A percentile compares a stretch with the other conserved stretches of the same genome.
These are phyloP conservation scores for Synanthedon andrenaeformis DNA, from an alignment of 2,888 invertebrate species.

Conservation along the genomic window DNA sequence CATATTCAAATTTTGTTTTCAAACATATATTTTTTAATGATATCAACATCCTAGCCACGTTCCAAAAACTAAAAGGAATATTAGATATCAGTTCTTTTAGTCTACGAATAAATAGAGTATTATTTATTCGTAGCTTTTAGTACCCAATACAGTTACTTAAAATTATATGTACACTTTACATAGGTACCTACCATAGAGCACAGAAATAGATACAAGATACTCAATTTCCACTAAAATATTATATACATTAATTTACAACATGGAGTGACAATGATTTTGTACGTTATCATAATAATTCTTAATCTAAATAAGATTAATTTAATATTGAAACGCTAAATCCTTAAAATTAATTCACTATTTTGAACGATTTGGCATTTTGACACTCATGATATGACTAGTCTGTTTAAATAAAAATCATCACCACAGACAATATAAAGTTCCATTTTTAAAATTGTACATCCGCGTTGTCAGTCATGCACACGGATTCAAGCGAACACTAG, in stretches of 20 bases:
- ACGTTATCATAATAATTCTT: conserved; percentile 32
- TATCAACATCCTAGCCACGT: too few relatives aligned
- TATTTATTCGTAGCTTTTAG: too few relatives aligned
- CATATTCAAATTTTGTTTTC: too few relatives aligned
- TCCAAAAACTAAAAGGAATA: neutral
- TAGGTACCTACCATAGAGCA: conserved; percentile 12
- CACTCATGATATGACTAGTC: conserved; percentile 21
- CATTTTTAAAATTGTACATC: conserved; percentile 20
- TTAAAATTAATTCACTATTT: conserved; percentile 1
- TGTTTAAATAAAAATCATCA: conserved; percentile 3
- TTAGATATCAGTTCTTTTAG: conserved; percentile 27
- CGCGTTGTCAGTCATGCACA: conserved; percentile 27
- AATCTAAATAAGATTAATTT: neutral
- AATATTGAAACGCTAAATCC: neutral
- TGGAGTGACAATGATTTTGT: conserved; percentile 57
- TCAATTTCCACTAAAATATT: conserved; percentile 31
- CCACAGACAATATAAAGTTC: neutral
- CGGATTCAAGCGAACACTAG: conserved; percentile 61
- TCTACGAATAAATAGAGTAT: too few relatives aligned
- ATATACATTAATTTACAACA: conserved; percentile 59
- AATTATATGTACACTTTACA: conserved; percentile 13
- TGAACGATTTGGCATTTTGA: conserved; percentile 43
- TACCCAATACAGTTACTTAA: conserved; percentile 38
- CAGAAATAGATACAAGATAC: conserved; percentile 48
- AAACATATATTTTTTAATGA: too few relatives aligned